Base-by-base conservation (phyloP, 2,888 invertebrate species). In the Acronicta aceris region DNA sequence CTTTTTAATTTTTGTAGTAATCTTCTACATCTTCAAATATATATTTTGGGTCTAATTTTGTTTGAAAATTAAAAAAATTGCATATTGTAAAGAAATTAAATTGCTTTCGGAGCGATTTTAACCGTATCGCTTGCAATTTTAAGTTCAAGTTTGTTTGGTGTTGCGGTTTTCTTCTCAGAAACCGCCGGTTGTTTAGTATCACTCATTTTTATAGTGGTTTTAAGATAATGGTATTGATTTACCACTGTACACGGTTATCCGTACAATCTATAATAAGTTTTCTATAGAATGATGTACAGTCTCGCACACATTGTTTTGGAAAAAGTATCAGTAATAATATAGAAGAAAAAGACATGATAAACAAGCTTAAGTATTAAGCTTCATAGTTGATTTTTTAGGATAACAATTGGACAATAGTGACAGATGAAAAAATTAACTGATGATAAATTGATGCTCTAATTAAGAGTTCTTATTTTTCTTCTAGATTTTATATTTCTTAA, bases 151-250 rank as follows among this genome's bases (percentile, higher is more conserved):
- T 84, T 55, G 59, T 52, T 52, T 81, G 65, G 64, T 16, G 30
- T 0, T 5, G 9, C 25, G 12, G 2, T 2, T 70, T 77, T 71
- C 66, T 83, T 90, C 85, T 88, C 88, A 89, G 89, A 89, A 87
- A 84, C 77, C 80, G 78, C 75, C 69, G 64, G 84, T 83, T 84
- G 86, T 86, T 87, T 80, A 83, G 86, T 84, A 89, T 89, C 82
- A 86, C 86, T 91, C 89, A 90, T 90, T 93, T 92, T 93, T 93
- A 90, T 90, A 88, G 92, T 92, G 91, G 92, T 92, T 93, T 90
- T 85, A 87, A 91, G 91, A 90, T 94, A 93, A 94, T 94, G 89
- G 89, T 93, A 93, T 94, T 94, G 94, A 92, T 92, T 94, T 89
- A 90, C 90, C 88, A 84, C 85, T 84, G 78, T 85, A 85, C 82